Conservation (phyloP, 1,140 invertebrate species). For the Cydia splendana region DNA sequence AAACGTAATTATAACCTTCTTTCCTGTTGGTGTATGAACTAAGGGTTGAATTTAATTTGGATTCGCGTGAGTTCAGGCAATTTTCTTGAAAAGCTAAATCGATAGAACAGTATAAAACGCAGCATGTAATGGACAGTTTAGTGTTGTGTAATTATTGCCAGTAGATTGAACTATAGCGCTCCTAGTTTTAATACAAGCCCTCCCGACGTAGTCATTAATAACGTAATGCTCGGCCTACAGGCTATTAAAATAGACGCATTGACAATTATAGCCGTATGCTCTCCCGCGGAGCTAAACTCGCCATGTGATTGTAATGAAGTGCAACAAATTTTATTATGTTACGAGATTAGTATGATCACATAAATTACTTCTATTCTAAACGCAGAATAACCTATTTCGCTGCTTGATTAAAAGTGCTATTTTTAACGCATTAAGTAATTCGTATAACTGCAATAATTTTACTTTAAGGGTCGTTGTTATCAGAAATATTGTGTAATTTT, state of each 20-base stretch:
- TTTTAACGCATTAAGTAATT: neutral
- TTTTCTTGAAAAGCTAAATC: neutral
- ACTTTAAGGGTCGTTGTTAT: too few species aligned
- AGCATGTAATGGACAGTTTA: constrained; percentile 10
- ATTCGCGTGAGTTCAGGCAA: neutral
- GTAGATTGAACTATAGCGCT: constrained; percentile 12
- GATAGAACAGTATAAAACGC: neutral
- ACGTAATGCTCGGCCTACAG: constrained; percentile 17
- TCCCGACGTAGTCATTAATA: constrained; percentile 22
- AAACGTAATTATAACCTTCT: neutral
- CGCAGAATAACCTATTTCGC: neutral
- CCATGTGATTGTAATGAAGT: constrained; percentile 29
- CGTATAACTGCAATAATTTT: neutral
- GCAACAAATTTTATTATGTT: constrained; percentile 12
- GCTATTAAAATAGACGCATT: constrained; percentile 43
- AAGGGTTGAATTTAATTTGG: neutral
- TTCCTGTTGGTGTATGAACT: neutral
- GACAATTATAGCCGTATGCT: constrained; percentile 42
- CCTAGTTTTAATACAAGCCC: constrained; percentile 18
- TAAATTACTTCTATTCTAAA: constrained; percentile 9
- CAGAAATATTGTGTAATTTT: too few species aligned
- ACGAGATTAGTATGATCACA: constrained; percentile 2
- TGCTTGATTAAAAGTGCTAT: neutral
- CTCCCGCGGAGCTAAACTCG: constrained; percentile 56
- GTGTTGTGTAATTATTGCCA: neutral